Base-by-base conservation (phyloP, 2,113 vertebrate genomes). In the Dasyprocta punctata region DNA sequence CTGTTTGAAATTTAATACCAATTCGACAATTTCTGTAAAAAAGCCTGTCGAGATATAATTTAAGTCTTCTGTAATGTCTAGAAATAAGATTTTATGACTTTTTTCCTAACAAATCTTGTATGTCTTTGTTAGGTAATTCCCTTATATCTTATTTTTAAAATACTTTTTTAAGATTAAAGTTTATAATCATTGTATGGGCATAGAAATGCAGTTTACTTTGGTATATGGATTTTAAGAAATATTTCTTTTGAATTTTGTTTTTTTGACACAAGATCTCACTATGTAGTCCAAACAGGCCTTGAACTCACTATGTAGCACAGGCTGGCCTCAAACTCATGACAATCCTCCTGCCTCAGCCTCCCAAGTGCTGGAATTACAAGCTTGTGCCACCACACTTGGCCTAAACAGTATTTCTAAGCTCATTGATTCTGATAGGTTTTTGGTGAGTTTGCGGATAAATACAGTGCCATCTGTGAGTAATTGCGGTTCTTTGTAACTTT, bases 1-100 rank as follows among this genome's bases (percentile, higher is more conserved):
- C 73, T 47, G 33, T 93, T 86, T 84, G 93, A 28, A 67, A 28
- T 82, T 94, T 95, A 82, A 95, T 92, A 75, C 30, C 24, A 63
- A 11, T 33, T 85, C 52, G 47, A 93, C 41, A 52, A 41, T 88
- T 96, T 95, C 58, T 81, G 19, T 17, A 86, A 49, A 52, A 84
- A 61, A 33, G 4, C 17, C 58, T 92, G 47, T 63, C 36, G 7
- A 7, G 49, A 6, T 85, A 61, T 69, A 71, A 86, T 65, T 86
- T 94, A 89, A 36, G 47, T 75, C 30, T 93, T 86, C 41, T 41
- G 81, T 96, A 75, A 88, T 38, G 19, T 95, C 9, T 67, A 67
- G n/a, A 16, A 94, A 54, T 30, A 77, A 86, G 24, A 78, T 90
- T 90, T 78, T 90, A 67, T 63, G 6, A 49, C 58, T 92, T 96